Base-by-base conservation (phyloP, 2,113 vertebrate species). In the Hippocampus mohnikei region DNA sequence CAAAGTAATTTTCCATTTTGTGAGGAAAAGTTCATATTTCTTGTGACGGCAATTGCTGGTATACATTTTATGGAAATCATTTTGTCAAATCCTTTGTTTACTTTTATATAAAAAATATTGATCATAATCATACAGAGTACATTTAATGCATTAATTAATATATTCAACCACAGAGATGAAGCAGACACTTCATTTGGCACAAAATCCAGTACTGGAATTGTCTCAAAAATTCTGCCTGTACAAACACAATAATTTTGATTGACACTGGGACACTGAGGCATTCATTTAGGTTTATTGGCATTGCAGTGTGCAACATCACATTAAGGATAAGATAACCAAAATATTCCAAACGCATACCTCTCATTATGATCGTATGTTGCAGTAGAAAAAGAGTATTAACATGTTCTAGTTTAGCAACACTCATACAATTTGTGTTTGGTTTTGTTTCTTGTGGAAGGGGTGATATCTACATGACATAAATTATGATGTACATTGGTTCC, bases 1-100 rank as follows among this genome's bases (percentile, higher is more conserved):
- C 56, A 66, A 44, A 42, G 69, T 61, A 29, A 8, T 70, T 73
- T 74, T 70, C 3, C 29, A 60, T 76, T 80, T 63, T 41, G 59
- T 29, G n/a, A 21, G 15, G 21, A 65, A 56, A 48, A 70, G 25
- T 59, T n/a, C 21, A 52, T 20, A 58, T 60, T 29, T 60, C 27
- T 33, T 20, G 12, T 33, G 58, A 60, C 5, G 23, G 15, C 13
- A 33, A 60, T 2, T 12, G 58, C 20, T 33, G 6, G 13, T 18
- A 60, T 60, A 60, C 5, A 33, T 33, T 60, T 0, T 11, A 11
- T 1, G 21, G 52, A 10, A 53, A n/a, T n/a, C 8, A 50, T 50
- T 20, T 50, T 18, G 7, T 2, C 27, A 33, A 60, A 60, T 13
- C 27, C 27, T 6, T 27, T 59, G 25, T 1, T 27, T 59, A 53